These are phyloP conservation scores for Trematomus loennbergii DNA, from an alignment of 2,113 vertebrate species.

Conservation along the genomic window DNA sequence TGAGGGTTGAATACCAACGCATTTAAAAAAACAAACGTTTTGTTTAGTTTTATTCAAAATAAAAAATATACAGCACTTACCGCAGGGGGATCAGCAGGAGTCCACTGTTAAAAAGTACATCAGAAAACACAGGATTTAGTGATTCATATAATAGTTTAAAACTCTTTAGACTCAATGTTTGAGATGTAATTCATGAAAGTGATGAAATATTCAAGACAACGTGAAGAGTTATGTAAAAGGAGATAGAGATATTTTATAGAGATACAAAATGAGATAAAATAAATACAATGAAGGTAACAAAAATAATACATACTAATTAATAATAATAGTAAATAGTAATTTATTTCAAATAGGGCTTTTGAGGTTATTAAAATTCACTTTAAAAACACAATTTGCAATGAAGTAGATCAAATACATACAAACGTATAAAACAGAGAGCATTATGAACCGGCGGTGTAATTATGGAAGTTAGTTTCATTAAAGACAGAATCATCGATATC, in stretches of 20 bases:
- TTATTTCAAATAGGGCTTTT: no score
- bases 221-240: not conserved
- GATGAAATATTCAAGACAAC: not conserved
- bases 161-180: not conserved
- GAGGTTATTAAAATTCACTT: no score
- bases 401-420: no score
- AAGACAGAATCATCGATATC: no score
- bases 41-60: not conserved
- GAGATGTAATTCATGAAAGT: not conserved
- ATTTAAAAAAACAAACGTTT: not conserved
- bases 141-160: not conserved
- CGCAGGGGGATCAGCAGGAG: not conserved
- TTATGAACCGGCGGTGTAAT: no score
- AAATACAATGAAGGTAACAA: no score
- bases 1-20: not conserved
- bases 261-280: no score
- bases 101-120: conserved; percentile 33
- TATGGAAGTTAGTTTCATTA: no score
- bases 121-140: not conserved
- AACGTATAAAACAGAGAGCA: no score
- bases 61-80: conserved; percentile 40
- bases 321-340: no score
- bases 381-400: no score
- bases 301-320: no score
- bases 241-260: not conserved